Percentiles rank a stretch among this genome's conserved stretches.
These are phyloP conservation scores for Sinocyclocheilus anshuiensis DNA, from an alignment of 2,113 vertebrate species.

Conservation along the genomic window DNA sequence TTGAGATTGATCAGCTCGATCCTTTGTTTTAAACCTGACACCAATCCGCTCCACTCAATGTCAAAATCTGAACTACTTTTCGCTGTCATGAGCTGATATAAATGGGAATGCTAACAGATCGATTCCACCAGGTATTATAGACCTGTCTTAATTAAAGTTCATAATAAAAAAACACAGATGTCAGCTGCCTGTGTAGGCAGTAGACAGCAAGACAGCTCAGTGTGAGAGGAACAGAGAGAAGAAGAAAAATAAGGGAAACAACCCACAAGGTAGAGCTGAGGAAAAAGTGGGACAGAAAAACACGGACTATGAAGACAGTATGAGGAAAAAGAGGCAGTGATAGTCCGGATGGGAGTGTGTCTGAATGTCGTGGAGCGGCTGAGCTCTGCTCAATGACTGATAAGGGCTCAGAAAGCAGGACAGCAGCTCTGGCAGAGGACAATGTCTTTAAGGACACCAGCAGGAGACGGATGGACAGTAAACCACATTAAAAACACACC, in stretches of 20 bases:
- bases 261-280: background rate
- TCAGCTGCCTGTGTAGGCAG: background rate
- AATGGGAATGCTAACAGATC: background rate
- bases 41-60: too few species aligned
- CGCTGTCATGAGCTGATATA: too few species aligned
- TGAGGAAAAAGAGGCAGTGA: background rate
- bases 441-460: constrained; percentile 28
- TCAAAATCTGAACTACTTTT: too few species aligned
- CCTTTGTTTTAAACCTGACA: too few species aligned
- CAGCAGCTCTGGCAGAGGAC: background rate
- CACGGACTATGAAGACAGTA: background rate
- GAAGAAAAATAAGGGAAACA: background rate
- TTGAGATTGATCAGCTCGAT: too few species aligned
- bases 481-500: constrained; percentile 3
- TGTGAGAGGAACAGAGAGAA: background rate
- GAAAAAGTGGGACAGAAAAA: background rate
- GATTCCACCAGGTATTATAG: background rate
- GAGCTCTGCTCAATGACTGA: constrained; percentile 51
- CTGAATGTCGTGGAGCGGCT: background rate
- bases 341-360: too few species aligned
- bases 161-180: background rate
- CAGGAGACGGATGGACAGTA: background rate
- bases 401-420: constrained; percentile 52
- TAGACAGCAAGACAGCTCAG: background rate
- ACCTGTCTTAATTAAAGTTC: background rate